These are phyloP conservation scores for Pedetes capensis DNA, from an alignment of 2,113 vertebrate genomes.

Conservation along the genomic window DNA sequence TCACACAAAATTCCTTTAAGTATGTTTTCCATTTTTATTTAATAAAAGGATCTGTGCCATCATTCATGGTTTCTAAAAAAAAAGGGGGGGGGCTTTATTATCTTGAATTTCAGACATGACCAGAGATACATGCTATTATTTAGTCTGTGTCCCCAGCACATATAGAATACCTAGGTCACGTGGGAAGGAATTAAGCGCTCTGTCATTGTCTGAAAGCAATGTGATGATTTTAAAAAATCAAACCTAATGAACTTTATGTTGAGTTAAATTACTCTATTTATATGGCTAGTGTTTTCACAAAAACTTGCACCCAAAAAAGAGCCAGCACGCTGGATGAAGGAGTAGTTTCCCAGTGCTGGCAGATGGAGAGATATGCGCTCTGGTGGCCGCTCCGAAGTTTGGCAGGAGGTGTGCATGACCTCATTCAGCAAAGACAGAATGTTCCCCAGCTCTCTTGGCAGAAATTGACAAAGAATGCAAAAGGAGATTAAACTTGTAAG, in stretches of 20 bases:
- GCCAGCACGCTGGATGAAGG: not conserved
- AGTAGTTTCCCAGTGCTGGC: slow-evolving; percentile 27
- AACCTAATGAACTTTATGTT: not conserved
- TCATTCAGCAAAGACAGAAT: slow-evolving; percentile 59
- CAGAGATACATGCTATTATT: not conserved
- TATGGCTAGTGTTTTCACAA: not conserved
- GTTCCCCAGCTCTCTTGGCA: slow-evolving; percentile 45
- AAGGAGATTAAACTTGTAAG: not conserved
- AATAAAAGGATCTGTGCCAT: not conserved
- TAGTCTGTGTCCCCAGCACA: not conserved
- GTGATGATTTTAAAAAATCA: not conserved
- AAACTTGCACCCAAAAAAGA: not conserved
- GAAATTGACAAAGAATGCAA: not conserved
- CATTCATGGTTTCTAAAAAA: not conserved
- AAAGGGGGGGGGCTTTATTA: not conserved
- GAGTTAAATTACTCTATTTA: not conserved
- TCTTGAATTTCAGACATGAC: not conserved
- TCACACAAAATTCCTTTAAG: not conserved
- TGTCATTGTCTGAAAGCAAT: not conserved
- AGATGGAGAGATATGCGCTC: slow-evolving; percentile 31
- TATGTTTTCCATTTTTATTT: not conserved
- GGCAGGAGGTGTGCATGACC: slow-evolving; percentile 49
- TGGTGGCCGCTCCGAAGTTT: slow-evolving; percentile 28
- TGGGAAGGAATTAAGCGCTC: not conserved
- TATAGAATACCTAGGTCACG: not conserved